phyloP scores from a whole-genome alignment of 2,888 invertebrate genomes.

The Andrena dorsata region DNA sequence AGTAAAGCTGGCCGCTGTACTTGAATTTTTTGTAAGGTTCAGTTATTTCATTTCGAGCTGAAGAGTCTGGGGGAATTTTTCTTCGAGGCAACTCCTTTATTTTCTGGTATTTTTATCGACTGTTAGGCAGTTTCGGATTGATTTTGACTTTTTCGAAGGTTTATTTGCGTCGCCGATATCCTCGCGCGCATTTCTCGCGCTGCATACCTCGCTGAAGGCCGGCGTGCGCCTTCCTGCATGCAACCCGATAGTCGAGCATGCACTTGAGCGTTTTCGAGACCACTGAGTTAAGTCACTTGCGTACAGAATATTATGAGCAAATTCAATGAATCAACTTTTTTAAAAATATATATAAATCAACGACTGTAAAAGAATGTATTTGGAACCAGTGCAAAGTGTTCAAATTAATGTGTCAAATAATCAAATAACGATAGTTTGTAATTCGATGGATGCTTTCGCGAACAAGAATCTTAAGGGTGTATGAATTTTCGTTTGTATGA shows the following conservation, averaged over 20 bases:
- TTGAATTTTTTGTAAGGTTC: too few species aligned
- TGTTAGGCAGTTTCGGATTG: slow-evolving; percentile 8
- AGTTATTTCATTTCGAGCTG: neutral
- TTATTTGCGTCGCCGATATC: slow-evolving; percentile 26
- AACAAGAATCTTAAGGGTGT: neutral
- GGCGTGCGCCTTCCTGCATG: slow-evolving; percentile 71
- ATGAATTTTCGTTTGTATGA: neutral
- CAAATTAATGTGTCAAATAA: neutral
- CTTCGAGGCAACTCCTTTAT: neutral
- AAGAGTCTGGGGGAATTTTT: neutral
- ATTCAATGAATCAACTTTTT: too few species aligned
- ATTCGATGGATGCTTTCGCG: neutral
- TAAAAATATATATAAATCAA: neutral
- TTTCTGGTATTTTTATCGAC: neutral
- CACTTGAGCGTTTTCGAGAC: slow-evolving; percentile 20
- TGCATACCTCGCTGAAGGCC: slow-evolving; percentile 30
- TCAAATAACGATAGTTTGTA: neutral
- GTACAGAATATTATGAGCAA: too few species aligned
- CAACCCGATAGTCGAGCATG: slow-evolving; percentile 69
- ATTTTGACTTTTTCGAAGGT: neutral
- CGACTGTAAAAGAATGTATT: neutral
- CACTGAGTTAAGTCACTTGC: neutral
- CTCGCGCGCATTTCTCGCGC: neutral
- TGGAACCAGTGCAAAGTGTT: neutral
- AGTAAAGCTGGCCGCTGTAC: neutral